Evolutionary conservation across 2,888 invertebrate genomes (phyloP), one percentile per base, ranked within the genome.

Genomic region (Drosophila setosimentum): DNA sequence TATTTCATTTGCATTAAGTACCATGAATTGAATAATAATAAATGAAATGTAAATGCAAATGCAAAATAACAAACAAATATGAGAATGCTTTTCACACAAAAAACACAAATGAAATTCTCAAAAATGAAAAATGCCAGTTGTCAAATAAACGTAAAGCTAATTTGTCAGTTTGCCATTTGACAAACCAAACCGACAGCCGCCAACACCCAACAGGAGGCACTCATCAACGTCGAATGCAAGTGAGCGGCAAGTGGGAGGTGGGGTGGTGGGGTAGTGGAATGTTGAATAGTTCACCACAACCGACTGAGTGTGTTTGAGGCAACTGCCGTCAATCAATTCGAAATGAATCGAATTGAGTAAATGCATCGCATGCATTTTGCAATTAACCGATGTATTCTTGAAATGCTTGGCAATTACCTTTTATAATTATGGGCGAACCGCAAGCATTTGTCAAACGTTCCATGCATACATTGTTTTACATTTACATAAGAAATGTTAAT

Each of bases 141-240:
- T 54, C 72, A 82, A 82, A 83, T 70, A 78, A 68, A 76, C 78
- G 75, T 55, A 71, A 87, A 76, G 89, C 89, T 87, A 89, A 86
- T 86, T 86, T 86, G 87, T 89, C 84, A 83, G 70, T 60, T 76
- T 75, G 69, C 54, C 68, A 58, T 65, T 55, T 67, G 83, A 48
- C 71, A 64, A 67, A 53, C 66, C 49, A 35, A 35, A 50, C 48
- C 7, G 51, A 62, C 35, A n/a, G 50, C 16, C 8, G 13, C 11
- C 54, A 42, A 50, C 61, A 45, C 18, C 30, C 24, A 40, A 45
- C 58, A 54, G 24, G 35, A 21, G 48, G 60, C 59, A 32, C 54
- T 53, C 37, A 54, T 13, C 49, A 70, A 40, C n/a, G 53, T 3
- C 55, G n/a, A 48, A 3, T 24, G 21, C 21, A 6, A 42, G 42